Evolutionary conservation across 2,888 invertebrate species (phyloP), one percentile per base, ranked within the genome.

Genomic region (Calameuta idolon): DNA sequence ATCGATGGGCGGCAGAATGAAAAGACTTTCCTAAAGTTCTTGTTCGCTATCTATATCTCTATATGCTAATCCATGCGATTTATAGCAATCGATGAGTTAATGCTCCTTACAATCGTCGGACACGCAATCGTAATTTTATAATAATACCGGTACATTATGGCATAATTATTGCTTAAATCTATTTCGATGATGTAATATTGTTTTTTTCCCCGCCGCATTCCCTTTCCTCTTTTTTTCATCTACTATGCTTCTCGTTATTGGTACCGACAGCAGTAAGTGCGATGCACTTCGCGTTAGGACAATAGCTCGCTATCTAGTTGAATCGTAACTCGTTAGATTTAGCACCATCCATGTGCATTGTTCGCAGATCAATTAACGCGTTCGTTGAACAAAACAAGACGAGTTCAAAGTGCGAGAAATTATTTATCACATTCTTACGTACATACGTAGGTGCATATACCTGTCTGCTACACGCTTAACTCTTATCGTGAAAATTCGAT

Each of bases 261-360:
- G 5, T 40, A 15, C 40, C 40, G 4, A 15, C 5, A 15, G 40
- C 4, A 15, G 40, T 15, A 40, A 15, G 40, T 40, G 40, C 40
- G 5, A 40, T 15, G 40, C 40, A 15, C 15, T 40, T 40, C 40
- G 15, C 5, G 40, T 40, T 40, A 15, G 40, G 15, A 15, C 40
- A 15, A 5, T 75, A 79, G 82, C 55, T 81, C 77, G 81, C 76
- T 80, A 81, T 76, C 79, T 85, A 84, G 79, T 82, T 82, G 82
- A 71, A 81, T 81, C 73, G 77, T 81, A 83, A 83, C 76, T 75
- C 77, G 78, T 81, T 86, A 82, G 73, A 84, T 83, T 86, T 86
- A 86, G 86, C 86, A 86, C 86, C 86, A 86, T 85, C 80, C n/a
- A n/a, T 82, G 80, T 80, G 77, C 81, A 85, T 85, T 82, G 80